phyloP scores from a whole-genome alignment of 2,888 invertebrate species.

The Torymus texanus region DNA sequence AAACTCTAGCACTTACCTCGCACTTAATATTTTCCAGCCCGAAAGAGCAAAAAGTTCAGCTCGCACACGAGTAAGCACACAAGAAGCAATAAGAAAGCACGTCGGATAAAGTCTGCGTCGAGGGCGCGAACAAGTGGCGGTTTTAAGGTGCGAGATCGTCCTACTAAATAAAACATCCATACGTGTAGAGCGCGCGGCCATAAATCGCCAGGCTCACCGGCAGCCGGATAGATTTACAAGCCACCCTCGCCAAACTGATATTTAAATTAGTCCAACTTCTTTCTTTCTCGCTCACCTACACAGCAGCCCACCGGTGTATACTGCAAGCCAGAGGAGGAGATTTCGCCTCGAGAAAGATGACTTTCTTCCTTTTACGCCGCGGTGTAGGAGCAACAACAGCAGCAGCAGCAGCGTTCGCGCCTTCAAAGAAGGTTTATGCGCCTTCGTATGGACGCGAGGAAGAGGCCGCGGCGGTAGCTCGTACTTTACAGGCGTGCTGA shows the following conservation, averaged over 20 bases:
- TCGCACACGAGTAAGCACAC: slow-evolving; percentile 34
- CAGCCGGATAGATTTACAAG: slow-evolving; percentile 74
- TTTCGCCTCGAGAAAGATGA: slow-evolving; percentile 64
- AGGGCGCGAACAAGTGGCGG: slow-evolving; percentile 50
- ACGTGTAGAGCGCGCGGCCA: slow-evolving; percentile 66
- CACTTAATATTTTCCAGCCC: too few species aligned
- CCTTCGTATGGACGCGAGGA: slow-evolving; percentile 33
- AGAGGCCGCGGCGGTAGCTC: slow-evolving; percentile 27
- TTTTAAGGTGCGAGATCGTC: slow-evolving; percentile 55
- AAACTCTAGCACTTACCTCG: too few species aligned
- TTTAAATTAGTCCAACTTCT: slow-evolving; percentile 74
- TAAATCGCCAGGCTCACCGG: slow-evolving; percentile 66
- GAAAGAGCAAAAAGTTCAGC: too few species aligned
- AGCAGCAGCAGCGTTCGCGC: background rate
- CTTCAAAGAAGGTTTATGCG: slow-evolving; percentile 55
- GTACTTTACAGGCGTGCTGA: slow-evolving; percentile 47
- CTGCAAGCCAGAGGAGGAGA: slow-evolving; percentile 18
- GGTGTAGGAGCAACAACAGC: slow-evolving; percentile 4
- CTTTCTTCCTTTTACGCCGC: slow-evolving; percentile 55
- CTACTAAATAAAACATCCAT: slow-evolving; percentile 73
- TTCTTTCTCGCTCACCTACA: slow-evolving; percentile 53
- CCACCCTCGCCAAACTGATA: slow-evolving; percentile 73
- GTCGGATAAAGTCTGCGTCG: slow-evolving; percentile 26
- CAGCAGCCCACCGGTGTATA: slow-evolving; percentile 59
- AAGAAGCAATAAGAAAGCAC: slow-evolving; percentile 1